phyloP scores from a whole-genome alignment of 2,113 vertebrate species.

The Collichthys lucidus region DNA sequence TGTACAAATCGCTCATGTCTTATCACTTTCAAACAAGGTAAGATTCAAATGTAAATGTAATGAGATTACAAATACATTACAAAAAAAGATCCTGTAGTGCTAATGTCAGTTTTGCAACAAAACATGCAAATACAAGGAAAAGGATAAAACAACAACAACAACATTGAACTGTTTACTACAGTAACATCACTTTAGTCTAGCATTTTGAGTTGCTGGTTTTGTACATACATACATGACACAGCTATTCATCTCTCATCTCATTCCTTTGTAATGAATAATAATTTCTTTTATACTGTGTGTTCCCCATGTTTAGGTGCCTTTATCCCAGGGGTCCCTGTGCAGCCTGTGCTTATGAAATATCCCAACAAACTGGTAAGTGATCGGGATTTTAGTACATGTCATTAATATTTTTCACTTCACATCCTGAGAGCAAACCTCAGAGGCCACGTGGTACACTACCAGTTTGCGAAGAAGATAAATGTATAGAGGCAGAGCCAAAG shows the following conservation, averaged over 20 bases:
- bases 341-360: conserved; percentile 93
- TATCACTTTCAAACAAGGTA: conserved; percentile 99
- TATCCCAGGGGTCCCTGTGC: conserved; percentile 92
- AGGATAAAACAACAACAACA: neutral
- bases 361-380: conserved; percentile 91
- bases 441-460: too few relatives aligned
- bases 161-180: neutral
- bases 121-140: neutral
- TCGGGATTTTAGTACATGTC: neutral
- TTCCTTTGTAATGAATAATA: neutral
- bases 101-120: neutral
- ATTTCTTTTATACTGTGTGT: neutral
- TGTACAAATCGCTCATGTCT: conserved; percentile 98
- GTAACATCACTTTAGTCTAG: neutral
- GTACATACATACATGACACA: neutral
- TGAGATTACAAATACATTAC: neutral
- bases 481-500: neutral
- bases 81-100: neutral
- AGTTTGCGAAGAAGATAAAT: neutral
- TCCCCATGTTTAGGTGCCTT: conserved; percentile 88
- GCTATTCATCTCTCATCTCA: neutral
- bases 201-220: neutral
- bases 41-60: neutral
- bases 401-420: neutral
- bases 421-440: neutral